Evolutionary conservation across 2,888 invertebrate species (phyloP).

Genomic region (Balanococcus diminutus): DNA sequence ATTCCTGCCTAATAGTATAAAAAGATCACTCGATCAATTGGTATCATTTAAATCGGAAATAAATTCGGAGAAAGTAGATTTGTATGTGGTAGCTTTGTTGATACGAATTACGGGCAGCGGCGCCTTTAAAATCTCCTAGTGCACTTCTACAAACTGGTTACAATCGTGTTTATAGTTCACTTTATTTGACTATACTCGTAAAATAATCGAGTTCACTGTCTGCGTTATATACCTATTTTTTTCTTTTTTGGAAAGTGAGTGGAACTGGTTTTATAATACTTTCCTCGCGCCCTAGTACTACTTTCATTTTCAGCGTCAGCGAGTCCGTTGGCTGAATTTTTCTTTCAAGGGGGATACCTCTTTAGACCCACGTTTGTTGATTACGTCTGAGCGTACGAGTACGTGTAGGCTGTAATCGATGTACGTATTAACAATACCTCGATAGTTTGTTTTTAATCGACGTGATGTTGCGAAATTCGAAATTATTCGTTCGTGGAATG

Average conservation of each 20-base stretch:
- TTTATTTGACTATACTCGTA: neutral
- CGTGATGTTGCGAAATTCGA: neutral
- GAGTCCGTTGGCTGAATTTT: neutral
- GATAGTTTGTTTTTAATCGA: neutral
- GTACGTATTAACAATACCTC: neutral
- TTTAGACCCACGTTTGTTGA: neutral
- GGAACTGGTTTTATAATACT: conserved; percentile 19
- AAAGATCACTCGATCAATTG: neutral
- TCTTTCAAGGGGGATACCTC: neutral
- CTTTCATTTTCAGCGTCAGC: conserved; percentile 20
- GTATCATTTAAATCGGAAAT: neutral
- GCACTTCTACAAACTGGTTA: conserved; percentile 15
- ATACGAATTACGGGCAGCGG: neutral
- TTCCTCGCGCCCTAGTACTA: neutral
- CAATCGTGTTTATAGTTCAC: neutral
- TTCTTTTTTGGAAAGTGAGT: conserved; percentile 26
- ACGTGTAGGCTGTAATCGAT: neutral
- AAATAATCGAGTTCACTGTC: neutral
- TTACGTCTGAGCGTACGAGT: neutral
- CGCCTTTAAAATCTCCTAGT: conserved; percentile 12
- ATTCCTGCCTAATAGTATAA: neutral
- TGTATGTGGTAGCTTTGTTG: neutral
- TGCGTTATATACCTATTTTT: neutral
- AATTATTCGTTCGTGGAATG: neutral
- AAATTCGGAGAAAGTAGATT: neutral